Evolutionary conservation across 2,888 invertebrate species (phyloP), one percentile per base, ranked within the genome.

Genomic region (Synergus umbraculus): DNA sequence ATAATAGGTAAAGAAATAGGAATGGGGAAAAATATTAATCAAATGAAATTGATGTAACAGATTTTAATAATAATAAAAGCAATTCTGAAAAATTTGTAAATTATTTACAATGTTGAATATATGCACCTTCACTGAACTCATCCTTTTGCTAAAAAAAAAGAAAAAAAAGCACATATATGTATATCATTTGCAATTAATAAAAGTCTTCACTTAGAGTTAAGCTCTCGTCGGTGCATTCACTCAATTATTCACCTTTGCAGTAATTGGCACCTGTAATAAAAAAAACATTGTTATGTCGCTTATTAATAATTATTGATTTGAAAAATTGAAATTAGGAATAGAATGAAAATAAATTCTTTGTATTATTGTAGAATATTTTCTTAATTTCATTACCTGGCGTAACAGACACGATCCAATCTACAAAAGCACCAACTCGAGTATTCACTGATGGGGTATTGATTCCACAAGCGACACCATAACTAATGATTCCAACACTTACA

Each of bases 401-500:
- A n/a, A 69, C 67, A 22, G 58, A 41, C 80, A 81, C 7, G 29
- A 96, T 94, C 95, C 95, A 96, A 63, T 92, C 79, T 0, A 95
- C 83, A 80, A 93, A 92, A 0, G 92, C 86, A 0, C 94, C 93
- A 0, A 95, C 92, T 37, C 94, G 92, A 0, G 94, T 94, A 89
- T 94, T 94, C 13, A 95, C 88, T 1, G 93, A 93, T 0, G 95
- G 95, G 0, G 54, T 73, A 1, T 82, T 81, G 0, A 92, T 86
- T 0, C 93, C 95, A 86, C 96, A 96, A 77, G 84, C 92, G 0
- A 80, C 73, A 7, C 96, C 96, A 83, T 84, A 92, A 78, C 94
- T 94, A 79, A 95, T 92, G n/a, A 95, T 86, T 1, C 94, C 95
- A 0, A 93, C 78, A 10, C 86, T 77, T 0, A 89, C 81, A 1